Conservation (phyloP, 2,797 vertebrate species). For the Myripristis jacobus region DNA sequence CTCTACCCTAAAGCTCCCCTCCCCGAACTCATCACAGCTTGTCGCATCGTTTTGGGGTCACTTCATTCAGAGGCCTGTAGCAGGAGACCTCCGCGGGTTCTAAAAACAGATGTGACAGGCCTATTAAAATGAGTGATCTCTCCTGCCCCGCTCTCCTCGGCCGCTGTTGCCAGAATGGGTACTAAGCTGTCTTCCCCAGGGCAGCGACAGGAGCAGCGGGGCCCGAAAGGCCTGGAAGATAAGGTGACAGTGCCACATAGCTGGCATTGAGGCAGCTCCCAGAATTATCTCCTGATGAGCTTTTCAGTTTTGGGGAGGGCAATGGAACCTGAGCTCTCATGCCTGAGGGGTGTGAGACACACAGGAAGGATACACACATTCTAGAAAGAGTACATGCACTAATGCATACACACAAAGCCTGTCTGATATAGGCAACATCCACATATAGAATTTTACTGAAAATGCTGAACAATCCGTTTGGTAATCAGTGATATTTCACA, state of each 20-base stretch:
- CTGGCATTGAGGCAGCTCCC: conserved; percentile 82
- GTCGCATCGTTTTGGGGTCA: conserved; percentile 81
- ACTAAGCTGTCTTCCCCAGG: conserved; percentile 77
- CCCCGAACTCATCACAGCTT: conserved; percentile 76
- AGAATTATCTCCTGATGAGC: conserved; percentile 82
- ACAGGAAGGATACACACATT: conserved; percentile 51
- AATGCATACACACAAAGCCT: conserved; percentile 20
- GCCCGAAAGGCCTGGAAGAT: conserved; percentile 72
- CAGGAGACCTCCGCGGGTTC: conserved; percentile 75
- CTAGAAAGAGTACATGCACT: conserved; percentile 13
- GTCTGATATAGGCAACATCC: not conserved
- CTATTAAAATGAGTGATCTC: conserved; percentile 87
- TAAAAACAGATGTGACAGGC: conserved; percentile 86
- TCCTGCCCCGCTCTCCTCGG: conserved; percentile 64
- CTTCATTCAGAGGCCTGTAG: conserved; percentile 74
- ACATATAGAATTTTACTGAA: not conserved
- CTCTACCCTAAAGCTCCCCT: conserved; percentile 51
- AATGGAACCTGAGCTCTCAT: conserved; percentile 69
- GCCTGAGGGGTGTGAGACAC: conserved; percentile 55
- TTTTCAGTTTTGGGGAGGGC: conserved; percentile 69
- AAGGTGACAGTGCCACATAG: conserved; percentile 81
- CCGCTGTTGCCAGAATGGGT: conserved; percentile 67
- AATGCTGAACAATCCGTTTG: not conserved
- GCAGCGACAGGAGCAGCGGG: conserved; percentile 62
- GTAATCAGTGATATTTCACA: not conserved